Evolutionary conservation across 2,113 vertebrate genomes (phyloP), one percentile per base, ranked within the genome.

Genomic region (Gymnorhina tibicen): DNA sequence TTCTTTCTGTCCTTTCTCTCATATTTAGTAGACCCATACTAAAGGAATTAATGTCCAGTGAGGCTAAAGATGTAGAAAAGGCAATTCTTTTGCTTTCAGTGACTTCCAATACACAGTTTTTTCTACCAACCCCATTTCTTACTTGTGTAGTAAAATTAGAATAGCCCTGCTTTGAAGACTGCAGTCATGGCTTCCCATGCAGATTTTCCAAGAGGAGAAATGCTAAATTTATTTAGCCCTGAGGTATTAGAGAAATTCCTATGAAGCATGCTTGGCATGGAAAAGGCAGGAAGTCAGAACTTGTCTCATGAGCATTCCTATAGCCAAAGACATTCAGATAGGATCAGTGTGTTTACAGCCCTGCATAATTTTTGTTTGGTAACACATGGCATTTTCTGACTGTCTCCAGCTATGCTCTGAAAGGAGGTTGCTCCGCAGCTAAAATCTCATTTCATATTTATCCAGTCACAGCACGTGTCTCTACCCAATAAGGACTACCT

Each of bases 381-480:
- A 53, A 55, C 41, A 58, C 10, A 28, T 52, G 7, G 1, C 9
- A 30, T 55, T 85, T 24, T 77, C 12, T 70, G 41, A n/a, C 9
- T 68, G 39, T 63, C 39, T 32, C 10, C 32, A 23, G 5, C 30
- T 81, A 13, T 73, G 14, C 9, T 77, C 8, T 85, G 53, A 72
- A 42, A 59, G 12, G 12, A 68, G 13, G 11, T 63, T 58, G 7
- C n/a, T 84, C 37, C 58, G 27, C 21, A 70, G 7, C 23, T 87
- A 47, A 72, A 76, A 63, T 44, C 30, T 56, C 30, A 46, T 66
- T 66, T 66, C 3, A 2, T 72, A 59, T 87, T 72, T 64, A 81
- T 30, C 12, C n/a, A 59, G 32, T 39, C 27, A 39, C 10, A 49
- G 10, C 5, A 72, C 0, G 0, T 33, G 27, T 66, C 27, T 37